Conservation (phyloP, 1,140 invertebrate species). For the Asobara japonica region DNA sequence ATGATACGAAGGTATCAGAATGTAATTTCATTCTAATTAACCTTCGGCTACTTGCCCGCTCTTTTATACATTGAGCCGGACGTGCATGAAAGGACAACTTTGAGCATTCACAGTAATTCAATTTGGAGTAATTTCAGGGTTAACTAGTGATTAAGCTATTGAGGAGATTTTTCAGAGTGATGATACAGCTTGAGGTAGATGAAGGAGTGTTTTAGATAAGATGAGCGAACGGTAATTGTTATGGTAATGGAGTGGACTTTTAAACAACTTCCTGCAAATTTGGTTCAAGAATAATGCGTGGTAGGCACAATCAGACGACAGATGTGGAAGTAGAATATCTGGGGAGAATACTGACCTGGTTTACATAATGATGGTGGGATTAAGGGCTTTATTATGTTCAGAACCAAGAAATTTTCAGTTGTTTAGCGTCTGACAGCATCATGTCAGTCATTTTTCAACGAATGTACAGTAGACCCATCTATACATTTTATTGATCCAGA, state of each 20-base stretch:
- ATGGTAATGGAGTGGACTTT: background rate
- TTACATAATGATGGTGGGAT: background rate
- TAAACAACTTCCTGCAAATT: background rate
- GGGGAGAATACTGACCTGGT: background rate
- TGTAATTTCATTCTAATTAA: slow-evolving; percentile 51
- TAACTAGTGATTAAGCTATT: background rate
- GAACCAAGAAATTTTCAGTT: too few species aligned
- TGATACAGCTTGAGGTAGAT: background rate
- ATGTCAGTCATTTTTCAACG: too few species aligned
- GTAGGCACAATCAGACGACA: background rate
- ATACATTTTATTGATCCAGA: too few species aligned
- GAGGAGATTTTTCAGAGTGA: background rate
- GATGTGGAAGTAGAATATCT: background rate
- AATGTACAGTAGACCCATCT: too few species aligned
- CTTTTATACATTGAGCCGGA: slow-evolving; percentile 5
- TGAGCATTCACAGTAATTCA: background rate
- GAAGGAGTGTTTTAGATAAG: background rate
- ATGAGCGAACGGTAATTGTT: background rate
- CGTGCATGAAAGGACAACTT: slow-evolving; percentile 2
- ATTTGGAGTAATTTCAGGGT: background rate
- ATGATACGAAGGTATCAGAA: slow-evolving; percentile 35
- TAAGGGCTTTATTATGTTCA: too few species aligned
- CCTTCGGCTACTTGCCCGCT: slow-evolving; percentile 27
- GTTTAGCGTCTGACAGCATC: too few species aligned
- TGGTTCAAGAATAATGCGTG: background rate